Evolutionary conservation across 2,888 invertebrate genomes (phyloP).

Genomic region (Entomobrya proxima): DNA sequence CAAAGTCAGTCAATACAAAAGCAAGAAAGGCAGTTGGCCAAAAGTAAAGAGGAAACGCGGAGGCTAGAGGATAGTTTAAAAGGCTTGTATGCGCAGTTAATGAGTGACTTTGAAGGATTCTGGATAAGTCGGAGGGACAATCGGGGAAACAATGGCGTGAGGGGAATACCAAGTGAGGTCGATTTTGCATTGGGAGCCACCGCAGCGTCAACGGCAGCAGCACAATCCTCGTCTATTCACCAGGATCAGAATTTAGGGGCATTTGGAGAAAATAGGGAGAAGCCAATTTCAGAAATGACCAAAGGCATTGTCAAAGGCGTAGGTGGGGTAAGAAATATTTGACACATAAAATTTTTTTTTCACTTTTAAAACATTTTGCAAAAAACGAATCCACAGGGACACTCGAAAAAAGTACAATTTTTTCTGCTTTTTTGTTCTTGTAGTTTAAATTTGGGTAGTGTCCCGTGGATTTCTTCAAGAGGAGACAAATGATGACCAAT

Average conservation of each 20-base stretch:
- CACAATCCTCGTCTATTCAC: background rate
- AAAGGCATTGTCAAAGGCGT: slow-evolving; percentile 59
- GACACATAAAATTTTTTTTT: background rate
- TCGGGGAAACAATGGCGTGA: background rate
- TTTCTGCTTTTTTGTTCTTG: background rate
- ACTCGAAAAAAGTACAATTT: background rate
- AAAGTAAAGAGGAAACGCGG: slow-evolving; percentile 55
- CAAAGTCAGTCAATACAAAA: slow-evolving; percentile 67
- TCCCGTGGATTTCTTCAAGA: slow-evolving; percentile 50
- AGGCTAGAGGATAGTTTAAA: slow-evolving; percentile 61
- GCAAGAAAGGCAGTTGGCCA: slow-evolving; percentile 64
- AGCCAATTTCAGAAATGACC: slow-evolving; percentile 36
- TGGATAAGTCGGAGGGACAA: slow-evolving; percentile 22
- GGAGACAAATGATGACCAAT: slow-evolving; percentile 67
- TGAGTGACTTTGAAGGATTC: slow-evolving; percentile 81
- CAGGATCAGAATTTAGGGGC: too few species aligned
- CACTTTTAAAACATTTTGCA: background rate
- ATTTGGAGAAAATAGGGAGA: background rate
- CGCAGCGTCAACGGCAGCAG: background rate
- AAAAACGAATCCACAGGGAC: slow-evolving; percentile 47
- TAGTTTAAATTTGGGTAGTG: background rate
- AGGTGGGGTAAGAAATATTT: slow-evolving; percentile 37
- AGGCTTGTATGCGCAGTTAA: slow-evolving; percentile 83
- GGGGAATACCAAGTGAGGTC: background rate
- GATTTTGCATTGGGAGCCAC: background rate